phyloP scores from a whole-genome alignment of 2,797 vertebrate genomes.

The Vireo griseus region DNA sequence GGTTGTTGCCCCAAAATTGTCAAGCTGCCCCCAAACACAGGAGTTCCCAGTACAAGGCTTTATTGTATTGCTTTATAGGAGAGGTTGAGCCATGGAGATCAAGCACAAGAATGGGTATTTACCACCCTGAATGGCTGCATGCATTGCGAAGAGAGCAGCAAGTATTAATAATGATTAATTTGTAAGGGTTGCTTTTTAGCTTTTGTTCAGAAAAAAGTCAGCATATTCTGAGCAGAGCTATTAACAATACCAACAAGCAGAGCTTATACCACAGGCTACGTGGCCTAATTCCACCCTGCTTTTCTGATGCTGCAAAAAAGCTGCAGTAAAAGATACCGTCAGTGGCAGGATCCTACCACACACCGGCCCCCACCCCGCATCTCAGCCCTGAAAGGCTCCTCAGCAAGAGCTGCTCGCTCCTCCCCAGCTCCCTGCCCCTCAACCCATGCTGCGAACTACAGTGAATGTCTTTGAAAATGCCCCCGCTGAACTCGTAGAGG shows the following conservation, averaged over 20 bases:
- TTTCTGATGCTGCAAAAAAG: constrained; percentile 26
- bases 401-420: background rate
- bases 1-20: background rate
- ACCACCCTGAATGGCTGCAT: background rate
- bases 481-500: background rate
- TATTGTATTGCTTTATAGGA: background rate
- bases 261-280: constrained; percentile 1
- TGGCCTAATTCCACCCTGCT: constrained; percentile 33
- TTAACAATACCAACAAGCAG: constrained; percentile 20
- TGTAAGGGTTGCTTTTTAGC: constrained; percentile 1
- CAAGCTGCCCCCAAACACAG: background rate
- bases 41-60: background rate
- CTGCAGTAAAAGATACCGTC: background rate
- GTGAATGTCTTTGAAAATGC: background rate
- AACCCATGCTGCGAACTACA: background rate
- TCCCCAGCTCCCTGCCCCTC: background rate
- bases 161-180: constrained; percentile 28
- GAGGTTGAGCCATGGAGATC: background rate
- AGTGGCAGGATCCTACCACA: background rate
- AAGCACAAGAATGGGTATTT: background rate
- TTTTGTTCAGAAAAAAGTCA: constrained; percentile 35
- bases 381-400: background rate
- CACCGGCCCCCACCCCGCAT: background rate
- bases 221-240: constrained; percentile 1
- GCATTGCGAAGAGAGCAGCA: background rate